Evolutionary conservation across 2,113 vertebrate species (phyloP).

Genomic region (Tympanuchus pallidicinctus): DNA sequence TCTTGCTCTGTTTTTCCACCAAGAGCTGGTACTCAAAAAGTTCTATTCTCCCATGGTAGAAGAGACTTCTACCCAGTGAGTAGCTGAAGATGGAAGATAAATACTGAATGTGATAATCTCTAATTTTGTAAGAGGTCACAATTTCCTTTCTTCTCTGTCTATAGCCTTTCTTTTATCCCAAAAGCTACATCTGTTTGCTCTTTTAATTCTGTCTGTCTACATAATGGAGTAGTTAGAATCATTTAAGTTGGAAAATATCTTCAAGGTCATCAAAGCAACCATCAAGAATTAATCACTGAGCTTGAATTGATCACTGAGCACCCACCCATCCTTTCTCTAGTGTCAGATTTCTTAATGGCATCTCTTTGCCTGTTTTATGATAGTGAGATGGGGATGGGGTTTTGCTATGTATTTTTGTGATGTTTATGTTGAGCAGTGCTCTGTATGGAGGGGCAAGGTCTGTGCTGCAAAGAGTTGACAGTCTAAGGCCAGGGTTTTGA

Average conservation of each 20-base stretch:
- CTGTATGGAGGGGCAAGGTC: not conserved
- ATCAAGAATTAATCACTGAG: not conserved
- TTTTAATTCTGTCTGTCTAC: not conserved
- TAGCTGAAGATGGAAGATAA: not conserved
- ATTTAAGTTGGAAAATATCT: not conserved
- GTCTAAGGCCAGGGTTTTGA: not conserved
- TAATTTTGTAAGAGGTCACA: slow-evolving; percentile 17
- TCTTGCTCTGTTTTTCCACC: not conserved
- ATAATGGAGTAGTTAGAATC: not conserved
- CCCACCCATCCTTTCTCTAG: not conserved
- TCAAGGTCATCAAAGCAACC: not conserved
- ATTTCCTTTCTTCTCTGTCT: slow-evolving; percentile 27
- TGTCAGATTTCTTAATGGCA: not conserved
- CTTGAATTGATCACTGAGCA: not conserved
- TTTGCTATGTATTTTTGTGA: not conserved
- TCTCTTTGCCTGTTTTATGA: not conserved
- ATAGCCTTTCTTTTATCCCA: slow-evolving; percentile 20
- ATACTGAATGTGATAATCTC: not conserved
- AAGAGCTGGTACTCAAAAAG: not conserved
- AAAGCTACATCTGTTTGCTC: slow-evolving; percentile 11
- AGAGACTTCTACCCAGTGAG: not conserved
- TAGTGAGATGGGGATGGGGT: not conserved
- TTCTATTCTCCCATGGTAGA: not conserved
- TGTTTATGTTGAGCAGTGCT: not conserved
- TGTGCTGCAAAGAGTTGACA: not conserved